Conservation (phyloP, 2,888 invertebrate genomes). For the Sepiola atlantica region DNA sequence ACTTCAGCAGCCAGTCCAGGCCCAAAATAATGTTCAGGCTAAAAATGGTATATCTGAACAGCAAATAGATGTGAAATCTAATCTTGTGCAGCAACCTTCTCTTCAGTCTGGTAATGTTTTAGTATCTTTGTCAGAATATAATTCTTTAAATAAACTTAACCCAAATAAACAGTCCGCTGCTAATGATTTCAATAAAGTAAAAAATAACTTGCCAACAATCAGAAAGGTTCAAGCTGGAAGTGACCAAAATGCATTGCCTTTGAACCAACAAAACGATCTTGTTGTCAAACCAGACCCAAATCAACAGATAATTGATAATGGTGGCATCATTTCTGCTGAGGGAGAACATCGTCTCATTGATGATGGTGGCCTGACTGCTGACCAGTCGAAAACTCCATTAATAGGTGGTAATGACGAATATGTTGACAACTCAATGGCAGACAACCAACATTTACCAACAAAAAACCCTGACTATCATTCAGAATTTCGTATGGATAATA, state of each 20-base stretch:
- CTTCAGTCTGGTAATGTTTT: neutral
- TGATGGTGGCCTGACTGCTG: neutral
- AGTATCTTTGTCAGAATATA: neutral
- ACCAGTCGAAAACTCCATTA: neutral
- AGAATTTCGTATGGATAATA: neutral
- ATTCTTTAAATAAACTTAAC: neutral
- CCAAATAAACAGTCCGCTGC: constrained; percentile 2
- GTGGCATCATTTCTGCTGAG: neutral
- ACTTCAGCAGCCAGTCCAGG: neutral
- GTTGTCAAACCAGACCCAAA: neutral
- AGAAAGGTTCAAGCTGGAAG: neutral
- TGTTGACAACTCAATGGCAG: neutral
- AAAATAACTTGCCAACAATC: neutral
- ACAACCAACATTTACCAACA: neutral
- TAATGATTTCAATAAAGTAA: neutral
- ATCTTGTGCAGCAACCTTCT: neutral
- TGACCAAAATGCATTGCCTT: neutral
- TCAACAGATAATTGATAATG: neutral
- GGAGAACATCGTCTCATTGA: neutral
- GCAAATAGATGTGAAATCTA: neutral
- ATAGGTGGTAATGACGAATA: neutral
- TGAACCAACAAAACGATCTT: neutral
- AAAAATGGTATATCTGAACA: neutral
- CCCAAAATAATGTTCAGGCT: too few species aligned
- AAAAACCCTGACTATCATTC: neutral